Conservation (phyloP, 2,113 vertebrate genomes). For the zebrafish (Danio rerio) region DNA sequence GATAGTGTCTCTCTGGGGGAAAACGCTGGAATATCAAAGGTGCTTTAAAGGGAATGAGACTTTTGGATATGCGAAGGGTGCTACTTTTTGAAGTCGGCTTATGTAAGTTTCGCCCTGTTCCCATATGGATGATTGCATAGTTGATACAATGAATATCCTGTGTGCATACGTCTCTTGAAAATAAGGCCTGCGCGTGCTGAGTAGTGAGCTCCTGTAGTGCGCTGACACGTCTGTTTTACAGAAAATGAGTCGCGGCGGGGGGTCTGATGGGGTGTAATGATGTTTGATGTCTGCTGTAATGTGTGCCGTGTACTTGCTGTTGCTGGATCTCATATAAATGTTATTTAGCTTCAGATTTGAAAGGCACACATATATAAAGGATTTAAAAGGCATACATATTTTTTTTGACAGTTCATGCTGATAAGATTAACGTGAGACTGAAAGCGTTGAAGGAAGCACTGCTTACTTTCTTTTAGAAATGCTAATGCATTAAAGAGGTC, state of each 20-base stretch:
- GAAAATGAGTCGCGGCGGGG: constrained; percentile 23
- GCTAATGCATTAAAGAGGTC: not conserved
- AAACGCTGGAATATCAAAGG: not conserved
- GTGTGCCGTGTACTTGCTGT: not conserved
- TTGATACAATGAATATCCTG: constrained; percentile 8
- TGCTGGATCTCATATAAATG: constrained; percentile 3
- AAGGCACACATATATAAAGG: not conserved
- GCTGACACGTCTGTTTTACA: constrained; percentile 32
- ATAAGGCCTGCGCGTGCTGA: not conserved
- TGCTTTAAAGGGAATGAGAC: constrained; percentile 8
- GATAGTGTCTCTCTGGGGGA: not conserved
- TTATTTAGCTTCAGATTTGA: constrained; percentile 6
- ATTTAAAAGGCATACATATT: not conserved
- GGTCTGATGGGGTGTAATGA: constrained; percentile 38
- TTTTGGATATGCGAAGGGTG: constrained; percentile 15
- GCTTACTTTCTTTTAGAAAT: not conserved
- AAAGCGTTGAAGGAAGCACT: not conserved
- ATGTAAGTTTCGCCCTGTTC: not conserved
- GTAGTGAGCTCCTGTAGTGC: constrained; percentile 1
- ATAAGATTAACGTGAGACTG: not conserved
- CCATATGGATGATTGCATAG: not conserved
- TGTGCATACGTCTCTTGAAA: constrained; percentile 9
- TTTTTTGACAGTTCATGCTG: not conserved
- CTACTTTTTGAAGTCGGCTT: constrained; percentile 27
- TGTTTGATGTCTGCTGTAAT: constrained; percentile 35